These are phyloP conservation scores for Drosophila villosipedis DNA, from an alignment of 2,888 invertebrate genomes.

Conservation along the genomic window DNA sequence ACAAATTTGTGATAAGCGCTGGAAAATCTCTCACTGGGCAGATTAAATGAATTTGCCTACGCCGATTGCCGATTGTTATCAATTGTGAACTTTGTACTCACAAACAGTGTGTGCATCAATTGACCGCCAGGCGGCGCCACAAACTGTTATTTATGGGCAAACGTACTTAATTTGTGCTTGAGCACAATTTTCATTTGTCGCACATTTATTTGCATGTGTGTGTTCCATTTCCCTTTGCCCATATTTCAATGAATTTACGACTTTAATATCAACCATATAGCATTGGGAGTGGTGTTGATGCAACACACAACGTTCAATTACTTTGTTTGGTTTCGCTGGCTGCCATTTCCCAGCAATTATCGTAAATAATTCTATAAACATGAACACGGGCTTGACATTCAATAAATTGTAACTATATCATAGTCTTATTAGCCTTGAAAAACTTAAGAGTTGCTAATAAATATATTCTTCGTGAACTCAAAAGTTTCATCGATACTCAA, in stretches of 20 bases:
- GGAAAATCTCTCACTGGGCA: slow-evolving; percentile 55
- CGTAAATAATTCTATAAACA: slow-evolving; percentile 51
- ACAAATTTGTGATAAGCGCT: slow-evolving; percentile 77
- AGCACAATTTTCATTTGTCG: slow-evolving; percentile 31
- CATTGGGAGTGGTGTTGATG: slow-evolving; percentile 37
- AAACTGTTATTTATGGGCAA: slow-evolving; percentile 64
- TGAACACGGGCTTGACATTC: slow-evolving; percentile 15
- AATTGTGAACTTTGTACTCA: slow-evolving; percentile 51
- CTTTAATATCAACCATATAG: slow-evolving; percentile 36
- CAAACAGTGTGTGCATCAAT: slow-evolving; percentile 40
- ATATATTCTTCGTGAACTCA: background rate
- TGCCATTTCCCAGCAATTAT: slow-evolving; percentile 49
- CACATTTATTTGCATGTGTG: slow-evolving; percentile 58
- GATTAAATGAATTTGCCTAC: slow-evolving; percentile 61
- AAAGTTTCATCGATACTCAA: background rate
- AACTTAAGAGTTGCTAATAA: background rate
- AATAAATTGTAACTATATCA: slow-evolving; percentile 4
- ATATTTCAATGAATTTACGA: slow-evolving; percentile 72
- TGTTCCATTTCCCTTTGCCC: slow-evolving; percentile 28
- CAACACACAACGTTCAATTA: slow-evolving; percentile 59
- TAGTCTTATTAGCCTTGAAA: slow-evolving; percentile 9
- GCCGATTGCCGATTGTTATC: slow-evolving; percentile 23
- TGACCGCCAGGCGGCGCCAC: slow-evolving; percentile 51
- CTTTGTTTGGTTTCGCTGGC: slow-evolving; percentile 50
- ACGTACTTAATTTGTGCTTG: slow-evolving; percentile 2